Conservation (phyloP, 2,888 invertebrate species). For the Cheilosia urbana region DNA sequence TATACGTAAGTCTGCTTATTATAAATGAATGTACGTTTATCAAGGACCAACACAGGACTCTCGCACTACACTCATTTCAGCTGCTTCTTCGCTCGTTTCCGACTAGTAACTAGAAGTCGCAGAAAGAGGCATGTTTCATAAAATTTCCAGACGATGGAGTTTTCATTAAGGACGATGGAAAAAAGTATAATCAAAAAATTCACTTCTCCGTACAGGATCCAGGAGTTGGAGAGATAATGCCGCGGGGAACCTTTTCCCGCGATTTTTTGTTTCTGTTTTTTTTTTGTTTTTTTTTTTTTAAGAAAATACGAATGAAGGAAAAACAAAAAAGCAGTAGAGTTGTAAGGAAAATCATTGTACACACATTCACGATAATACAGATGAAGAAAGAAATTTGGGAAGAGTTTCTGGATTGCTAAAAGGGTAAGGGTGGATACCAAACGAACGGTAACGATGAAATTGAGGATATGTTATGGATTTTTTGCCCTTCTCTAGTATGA, state of each 20-base stretch:
- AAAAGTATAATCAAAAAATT: constrained; percentile 74
- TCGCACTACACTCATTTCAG: constrained; percentile 48
- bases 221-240: constrained; percentile 50
- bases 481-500: constrained; percentile 31
- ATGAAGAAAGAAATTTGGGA: constrained; percentile 34
- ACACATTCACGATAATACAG: constrained; percentile 62
- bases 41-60: constrained; percentile 71
- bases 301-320: constrained; percentile 70
- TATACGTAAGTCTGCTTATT: constrained; percentile 74
- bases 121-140: constrained; percentile 73
- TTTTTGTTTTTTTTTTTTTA: constrained; percentile 66
- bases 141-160: constrained; percentile 76
- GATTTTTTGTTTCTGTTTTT: constrained; percentile 49
- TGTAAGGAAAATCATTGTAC: constrained; percentile 69
- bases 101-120: constrained; percentile 44
- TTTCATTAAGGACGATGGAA: constrained; percentile 72
- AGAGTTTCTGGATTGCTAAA: constrained; percentile 3
- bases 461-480: constrained; percentile 74
- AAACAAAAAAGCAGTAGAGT: constrained; percentile 51
- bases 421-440: constrained; percentile 5
- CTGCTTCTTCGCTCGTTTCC: constrained; percentile 39
- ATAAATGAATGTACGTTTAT: constrained; percentile 75
- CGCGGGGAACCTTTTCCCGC: constrained; percentile 57
- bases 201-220: constrained; percentile 53
- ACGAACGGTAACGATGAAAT: constrained; percentile 70